Evolutionary conservation across 1,140 invertebrate genomes (phyloP).

Genomic region (Hestina assimilis): DNA sequence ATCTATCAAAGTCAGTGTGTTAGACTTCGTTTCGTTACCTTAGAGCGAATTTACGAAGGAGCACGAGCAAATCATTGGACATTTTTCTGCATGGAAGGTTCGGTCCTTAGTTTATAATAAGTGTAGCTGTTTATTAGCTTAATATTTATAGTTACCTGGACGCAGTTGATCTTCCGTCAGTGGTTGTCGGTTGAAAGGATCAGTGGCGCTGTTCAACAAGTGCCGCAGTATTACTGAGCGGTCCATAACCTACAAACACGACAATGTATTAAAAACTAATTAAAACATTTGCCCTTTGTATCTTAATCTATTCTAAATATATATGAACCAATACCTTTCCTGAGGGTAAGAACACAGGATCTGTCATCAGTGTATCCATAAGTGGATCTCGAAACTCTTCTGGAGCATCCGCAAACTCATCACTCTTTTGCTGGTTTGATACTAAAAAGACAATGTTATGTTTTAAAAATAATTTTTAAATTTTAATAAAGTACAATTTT

Average conservation of each 20-base stretch:
- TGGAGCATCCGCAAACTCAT: slow-evolving; percentile 96
- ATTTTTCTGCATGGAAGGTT: too few relatives aligned
- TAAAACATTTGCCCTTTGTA: too few relatives aligned
- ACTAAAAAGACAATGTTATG: slow-evolving; percentile 71
- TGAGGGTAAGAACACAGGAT: slow-evolving; percentile 95
- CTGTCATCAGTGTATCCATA: slow-evolving; percentile 98
- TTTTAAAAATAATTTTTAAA: background rate
- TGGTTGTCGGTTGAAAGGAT: slow-evolving; percentile 97
- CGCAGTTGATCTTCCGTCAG: slow-evolving; percentile 80
- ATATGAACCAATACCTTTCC: slow-evolving; percentile 81
- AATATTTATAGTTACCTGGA: slow-evolving; percentile 61
- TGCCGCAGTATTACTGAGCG: slow-evolving; percentile 95
- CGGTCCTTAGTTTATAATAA: too few relatives aligned
- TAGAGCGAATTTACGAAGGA: too few relatives aligned
- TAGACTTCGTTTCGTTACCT: too few relatives aligned
- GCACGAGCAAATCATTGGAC: too few relatives aligned
- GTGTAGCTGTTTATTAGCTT: too few relatives aligned
- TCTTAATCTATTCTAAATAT: too few relatives aligned
- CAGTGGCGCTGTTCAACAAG: slow-evolving; percentile 96
- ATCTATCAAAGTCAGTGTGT: too few relatives aligned
- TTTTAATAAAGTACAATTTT: too few relatives aligned
- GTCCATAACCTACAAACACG: slow-evolving; percentile 87
- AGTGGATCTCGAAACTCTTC: slow-evolving; percentile 98
- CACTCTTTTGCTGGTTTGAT: slow-evolving; percentile 91
- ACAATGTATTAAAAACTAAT: background rate